phyloP scores from a whole-genome alignment of 2,888 invertebrate species.

The Ametastegia equiseti region DNA sequence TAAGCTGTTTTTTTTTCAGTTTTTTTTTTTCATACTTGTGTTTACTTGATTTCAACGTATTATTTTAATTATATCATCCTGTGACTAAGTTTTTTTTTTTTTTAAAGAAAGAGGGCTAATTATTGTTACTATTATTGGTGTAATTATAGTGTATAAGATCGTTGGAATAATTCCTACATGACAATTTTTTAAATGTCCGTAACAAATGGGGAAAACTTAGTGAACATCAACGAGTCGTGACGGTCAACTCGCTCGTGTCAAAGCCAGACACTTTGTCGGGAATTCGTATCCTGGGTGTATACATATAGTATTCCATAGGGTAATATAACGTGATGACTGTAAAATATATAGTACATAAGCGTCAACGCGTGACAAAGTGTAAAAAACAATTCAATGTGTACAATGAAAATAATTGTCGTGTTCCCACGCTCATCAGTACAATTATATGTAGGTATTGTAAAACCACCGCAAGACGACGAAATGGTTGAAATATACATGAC shows the following conservation, averaged over 20 bases:
- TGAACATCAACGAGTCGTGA: conserved; percentile 30
- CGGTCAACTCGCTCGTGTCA: conserved; percentile 36
- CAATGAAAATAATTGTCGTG: conserved; percentile 71
- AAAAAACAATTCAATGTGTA: conserved; percentile 69
- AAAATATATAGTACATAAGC: neutral
- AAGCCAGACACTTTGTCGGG: conserved; percentile 23
- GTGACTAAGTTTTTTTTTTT: too few species aligned
- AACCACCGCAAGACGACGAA: conserved; percentile 6
- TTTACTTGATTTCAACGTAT: too few species aligned
- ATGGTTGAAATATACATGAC: too few species aligned
- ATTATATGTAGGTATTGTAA: conserved; percentile 11
- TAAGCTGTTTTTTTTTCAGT: neutral
- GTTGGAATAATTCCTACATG: neutral
- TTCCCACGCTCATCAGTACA: conserved; percentile 69
- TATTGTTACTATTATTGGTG: too few species aligned
- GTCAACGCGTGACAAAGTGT: conserved; percentile 60
- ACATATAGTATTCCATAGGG: neutral
- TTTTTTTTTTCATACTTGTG: neutral
- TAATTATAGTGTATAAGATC: too few species aligned
- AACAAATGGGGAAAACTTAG: neutral
- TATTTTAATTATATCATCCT: too few species aligned
- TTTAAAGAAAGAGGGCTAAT: too few species aligned
- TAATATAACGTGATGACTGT: neutral
- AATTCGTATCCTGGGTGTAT: neutral
- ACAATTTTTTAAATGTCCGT: neutral